These are phyloP conservation scores for Arctocebus calabarensis DNA, from an alignment of 2,797 vertebrate species.

Conservation along the genomic window DNA sequence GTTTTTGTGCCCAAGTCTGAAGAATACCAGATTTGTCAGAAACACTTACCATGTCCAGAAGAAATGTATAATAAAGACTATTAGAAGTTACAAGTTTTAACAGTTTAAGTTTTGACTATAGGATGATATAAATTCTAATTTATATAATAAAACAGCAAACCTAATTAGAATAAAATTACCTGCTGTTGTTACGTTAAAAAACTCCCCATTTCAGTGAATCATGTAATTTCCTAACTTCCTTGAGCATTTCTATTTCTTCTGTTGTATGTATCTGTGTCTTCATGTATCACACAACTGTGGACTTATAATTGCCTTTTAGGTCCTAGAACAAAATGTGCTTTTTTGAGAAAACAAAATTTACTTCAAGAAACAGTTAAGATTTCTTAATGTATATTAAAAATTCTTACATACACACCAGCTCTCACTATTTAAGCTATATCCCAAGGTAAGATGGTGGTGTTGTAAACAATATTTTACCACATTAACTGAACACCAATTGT, in stretches of 20 bases:
- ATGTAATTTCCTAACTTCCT: slow-evolving; percentile 85
- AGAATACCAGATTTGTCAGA: neutral
- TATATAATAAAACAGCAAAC: neutral
- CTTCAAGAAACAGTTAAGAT: neutral
- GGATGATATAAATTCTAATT: neutral
- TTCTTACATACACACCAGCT: neutral
- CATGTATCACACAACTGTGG: slow-evolving; percentile 92
- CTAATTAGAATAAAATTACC: neutral
- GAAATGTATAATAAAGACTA: neutral
- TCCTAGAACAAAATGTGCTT: slow-evolving; percentile 89
- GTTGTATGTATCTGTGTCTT: slow-evolving; percentile 92
- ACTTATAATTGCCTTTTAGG: slow-evolving; percentile 90
- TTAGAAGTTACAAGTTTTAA: neutral
- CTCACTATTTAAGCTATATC: neutral
- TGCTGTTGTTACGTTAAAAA: neutral
- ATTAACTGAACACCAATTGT: neutral
- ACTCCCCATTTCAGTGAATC: neutral
- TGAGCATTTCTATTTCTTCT: slow-evolving; percentile 96
- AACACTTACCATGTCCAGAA: neutral
- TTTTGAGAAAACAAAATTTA: neutral
- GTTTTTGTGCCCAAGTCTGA: neutral
- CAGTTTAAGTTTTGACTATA: neutral
- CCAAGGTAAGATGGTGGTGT: neutral
- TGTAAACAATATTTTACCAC: neutral
- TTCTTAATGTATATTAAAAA: neutral